A percentile compares a stretch with the other conserved stretches of the same genome.
Evolutionary conservation across 2,113 vertebrate genomes (phyloP).

Genomic region (Cynopterus brachyotis): DNA sequence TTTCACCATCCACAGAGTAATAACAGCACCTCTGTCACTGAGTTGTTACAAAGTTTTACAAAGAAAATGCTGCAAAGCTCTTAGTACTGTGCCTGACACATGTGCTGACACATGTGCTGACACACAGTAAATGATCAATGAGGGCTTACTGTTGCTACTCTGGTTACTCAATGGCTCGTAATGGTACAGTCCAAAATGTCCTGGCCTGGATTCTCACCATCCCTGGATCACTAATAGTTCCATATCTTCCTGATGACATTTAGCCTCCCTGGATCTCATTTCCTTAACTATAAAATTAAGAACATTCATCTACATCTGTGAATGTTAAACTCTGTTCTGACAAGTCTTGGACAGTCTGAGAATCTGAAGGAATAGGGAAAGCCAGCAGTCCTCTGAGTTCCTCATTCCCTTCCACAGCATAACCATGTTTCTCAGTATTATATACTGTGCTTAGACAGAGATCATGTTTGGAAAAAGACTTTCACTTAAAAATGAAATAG

Average conservation of each 20-base stretch:
- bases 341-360: neutral
- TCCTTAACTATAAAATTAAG: slow-evolving; percentile 17
- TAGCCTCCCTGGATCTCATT: neutral
- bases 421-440: neutral
- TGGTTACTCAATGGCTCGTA: neutral
- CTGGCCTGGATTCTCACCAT: neutral
- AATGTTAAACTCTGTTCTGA: neutral
- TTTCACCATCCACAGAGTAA: neutral
- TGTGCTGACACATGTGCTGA: neutral
- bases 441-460: neutral
- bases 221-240: neutral
- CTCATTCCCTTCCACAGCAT: neutral
- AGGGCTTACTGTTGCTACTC: neutral
- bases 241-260: neutral
- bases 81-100: neutral
- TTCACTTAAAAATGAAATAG: neutral
- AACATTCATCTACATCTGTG: neutral
- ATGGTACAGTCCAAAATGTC: neutral
- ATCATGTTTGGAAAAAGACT: neutral
- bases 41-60: neutral
- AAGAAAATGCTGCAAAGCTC: neutral
- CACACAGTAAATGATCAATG: neutral
- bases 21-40: neutral
- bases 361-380: neutral
- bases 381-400: neutral